A percentile compares a stretch with the other conserved stretches of the same genome.
Evolutionary conservation across 2,888 invertebrate genomes (phyloP).

Genomic region (Criorhina ranunculi): DNA sequence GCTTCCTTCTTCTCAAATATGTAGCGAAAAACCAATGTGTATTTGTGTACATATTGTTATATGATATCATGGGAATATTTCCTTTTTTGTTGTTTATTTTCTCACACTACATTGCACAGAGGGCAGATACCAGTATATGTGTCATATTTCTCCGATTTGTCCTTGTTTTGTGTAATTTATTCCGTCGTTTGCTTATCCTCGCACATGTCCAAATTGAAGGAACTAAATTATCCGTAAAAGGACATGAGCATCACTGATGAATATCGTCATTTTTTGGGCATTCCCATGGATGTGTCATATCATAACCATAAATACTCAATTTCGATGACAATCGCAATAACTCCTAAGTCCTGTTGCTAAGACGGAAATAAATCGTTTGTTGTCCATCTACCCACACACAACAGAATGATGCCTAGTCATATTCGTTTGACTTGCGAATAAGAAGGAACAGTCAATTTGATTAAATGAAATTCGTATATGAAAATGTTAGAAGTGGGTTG

Average conservation of each 20-base stretch:
- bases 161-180: conserved; percentile 3
- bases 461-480: conserved; percentile 6
- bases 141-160: conserved; percentile 10
- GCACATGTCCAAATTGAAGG: conserved; percentile 5
- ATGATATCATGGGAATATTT: conserved; percentile 1
- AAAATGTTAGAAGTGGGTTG: too few relatives aligned
- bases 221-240: conserved; percentile 51
- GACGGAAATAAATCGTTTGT: background rate
- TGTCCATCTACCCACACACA: background rate
- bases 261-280: conserved; percentile 32
- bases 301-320: conserved; percentile 54
- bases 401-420: conserved; percentile 1
- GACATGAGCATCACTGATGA: conserved; percentile 22
- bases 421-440: conserved; percentile 1
- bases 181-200: conserved; percentile 10
- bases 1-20: too few relatives aligned
- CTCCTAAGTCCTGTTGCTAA: background rate
- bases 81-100: background rate
- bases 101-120: background rate
- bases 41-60: conserved; percentile 17
- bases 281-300: conserved; percentile 33
- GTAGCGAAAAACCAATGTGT: too few relatives aligned
- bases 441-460: conserved; percentile 5
- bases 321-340: conserved; percentile 40
- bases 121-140: background rate